A percentile compares a stretch with the other conserved stretches of the same genome.
Evolutionary conservation across 2,113 vertebrate genomes (phyloP).

Genomic region (Mesembrinibis cayennensis): DNA sequence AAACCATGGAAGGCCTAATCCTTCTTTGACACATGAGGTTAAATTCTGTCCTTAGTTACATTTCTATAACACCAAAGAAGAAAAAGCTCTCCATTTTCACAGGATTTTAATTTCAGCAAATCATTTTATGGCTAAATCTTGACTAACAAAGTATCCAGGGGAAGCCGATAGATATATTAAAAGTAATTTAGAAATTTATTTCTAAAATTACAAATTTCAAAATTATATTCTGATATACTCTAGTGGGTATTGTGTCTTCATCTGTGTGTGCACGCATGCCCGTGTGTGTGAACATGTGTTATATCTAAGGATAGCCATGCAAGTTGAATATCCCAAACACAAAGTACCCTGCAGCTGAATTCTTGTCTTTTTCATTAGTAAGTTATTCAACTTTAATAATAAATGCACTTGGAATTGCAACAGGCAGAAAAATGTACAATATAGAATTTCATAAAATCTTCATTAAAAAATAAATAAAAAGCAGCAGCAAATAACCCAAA

Average conservation of each 20-base stretch:
- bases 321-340: not conserved
- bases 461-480: constrained; percentile 62
- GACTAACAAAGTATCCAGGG: not conserved
- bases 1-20: constrained; percentile 44
- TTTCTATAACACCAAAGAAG: not conserved
- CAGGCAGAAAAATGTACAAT: constrained; percentile 16
- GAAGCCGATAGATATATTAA: not conserved
- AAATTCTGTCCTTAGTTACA: constrained; percentile 11
- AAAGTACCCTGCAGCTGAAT: not conserved
- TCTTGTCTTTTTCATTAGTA: constrained; percentile 31
- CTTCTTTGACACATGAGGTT: constrained; percentile 29
- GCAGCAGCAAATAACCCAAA: constrained; percentile 12
- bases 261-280: not conserved
- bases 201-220: not conserved
- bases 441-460: constrained; percentile 31
- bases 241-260: not conserved
- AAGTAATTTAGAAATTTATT: not conserved
- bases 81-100: not conserved
- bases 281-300: not conserved
- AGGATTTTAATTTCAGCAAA: not conserved
- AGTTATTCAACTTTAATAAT: constrained; percentile 51
- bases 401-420: constrained; percentile 42
- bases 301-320: not conserved
- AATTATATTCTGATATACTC: not conserved
- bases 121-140: not conserved